Evolutionary conservation across 2,888 invertebrate genomes (phyloP).

Genomic region (Yponomeuta malinellus): DNA sequence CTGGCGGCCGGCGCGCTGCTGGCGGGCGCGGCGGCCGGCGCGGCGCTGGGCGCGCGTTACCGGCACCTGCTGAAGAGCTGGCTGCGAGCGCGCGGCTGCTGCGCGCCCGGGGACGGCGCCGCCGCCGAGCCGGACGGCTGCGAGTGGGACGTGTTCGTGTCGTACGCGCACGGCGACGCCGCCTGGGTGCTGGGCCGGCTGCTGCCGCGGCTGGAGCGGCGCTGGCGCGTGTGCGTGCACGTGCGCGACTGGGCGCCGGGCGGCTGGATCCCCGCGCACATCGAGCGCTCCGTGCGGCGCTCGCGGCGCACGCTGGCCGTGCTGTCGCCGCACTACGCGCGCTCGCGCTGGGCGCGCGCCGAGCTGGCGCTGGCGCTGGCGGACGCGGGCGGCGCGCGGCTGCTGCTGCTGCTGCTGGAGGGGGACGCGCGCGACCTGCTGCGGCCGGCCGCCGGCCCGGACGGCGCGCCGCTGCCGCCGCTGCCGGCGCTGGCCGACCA

Average conservation of each 20-base stretch:
- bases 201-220: constrained; percentile 13
- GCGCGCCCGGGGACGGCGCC: constrained; percentile 14
- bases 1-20: constrained; percentile 18
- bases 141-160: constrained; percentile 80
- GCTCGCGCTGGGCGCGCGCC: constrained; percentile 78
- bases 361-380: constrained; percentile 45
- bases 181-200: constrained; percentile 72
- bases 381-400: constrained; percentile 4
- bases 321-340: constrained; percentile 17
- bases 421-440: no score
- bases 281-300: constrained; percentile 82
- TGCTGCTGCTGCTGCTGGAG: no score
- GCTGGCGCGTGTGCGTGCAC: constrained; percentile 16
- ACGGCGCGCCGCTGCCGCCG: constrained; percentile 4
- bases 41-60: constrained; percentile 23
- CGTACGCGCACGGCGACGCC: constrained; percentile 84
- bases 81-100: constrained; percentile 19
- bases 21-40: constrained; percentile 17
- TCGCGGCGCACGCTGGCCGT: constrained; percentile 50
- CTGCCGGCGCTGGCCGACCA: constrained; percentile 16
- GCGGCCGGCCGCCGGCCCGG: no score
- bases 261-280: constrained; percentile 81
- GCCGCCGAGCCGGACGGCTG: constrained; percentile 13
- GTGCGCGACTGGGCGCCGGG: constrained; percentile 58
- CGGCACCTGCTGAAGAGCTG: constrained; percentile 16